Percentiles rank a stretch among this genome's conserved stretches.
Conservation (phyloP, 2,797 vertebrate species). For the Todus mexicanus region DNA sequence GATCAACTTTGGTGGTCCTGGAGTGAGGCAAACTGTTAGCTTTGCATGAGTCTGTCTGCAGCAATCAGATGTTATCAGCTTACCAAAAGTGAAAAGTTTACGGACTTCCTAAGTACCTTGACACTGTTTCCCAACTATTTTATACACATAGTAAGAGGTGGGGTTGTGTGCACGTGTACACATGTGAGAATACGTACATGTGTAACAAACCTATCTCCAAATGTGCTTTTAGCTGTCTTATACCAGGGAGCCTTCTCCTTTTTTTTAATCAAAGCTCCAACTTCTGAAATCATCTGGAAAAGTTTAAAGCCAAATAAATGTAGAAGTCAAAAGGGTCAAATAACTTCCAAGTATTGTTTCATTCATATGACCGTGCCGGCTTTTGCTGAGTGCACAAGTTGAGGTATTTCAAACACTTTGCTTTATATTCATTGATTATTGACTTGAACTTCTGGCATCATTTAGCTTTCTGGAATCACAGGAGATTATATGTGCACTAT, state of each 20-base stretch:
- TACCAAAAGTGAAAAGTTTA: neutral
- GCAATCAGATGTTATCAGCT: neutral
- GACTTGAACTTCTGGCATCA: neutral
- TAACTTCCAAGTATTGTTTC: neutral
- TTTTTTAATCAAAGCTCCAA: neutral
- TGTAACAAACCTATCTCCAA: neutral
- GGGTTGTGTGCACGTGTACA: accelerated
- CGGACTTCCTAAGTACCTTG: neutral
- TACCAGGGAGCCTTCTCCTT: neutral
- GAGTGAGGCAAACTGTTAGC: neutral
- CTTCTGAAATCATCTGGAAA: neutral
- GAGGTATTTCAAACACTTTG: neutral
- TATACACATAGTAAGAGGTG: neutral
- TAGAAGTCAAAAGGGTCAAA: neutral
- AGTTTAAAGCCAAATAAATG: neutral
- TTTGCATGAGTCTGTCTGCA: neutral
- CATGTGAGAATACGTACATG: accelerated
- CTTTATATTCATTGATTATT: slow-evolving; percentile 2
- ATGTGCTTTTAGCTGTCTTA: neutral
- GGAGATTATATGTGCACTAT: neutral
- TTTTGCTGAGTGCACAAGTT: neutral
- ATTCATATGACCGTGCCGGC: neutral
- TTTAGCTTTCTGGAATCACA: slow-evolving; percentile 1
- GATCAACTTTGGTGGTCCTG: neutral
- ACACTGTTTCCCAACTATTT: neutral